These are phyloP conservation scores for Pseudomugil gertrudae DNA, from an alignment of 2,797 vertebrate species.

Conservation along the genomic window DNA sequence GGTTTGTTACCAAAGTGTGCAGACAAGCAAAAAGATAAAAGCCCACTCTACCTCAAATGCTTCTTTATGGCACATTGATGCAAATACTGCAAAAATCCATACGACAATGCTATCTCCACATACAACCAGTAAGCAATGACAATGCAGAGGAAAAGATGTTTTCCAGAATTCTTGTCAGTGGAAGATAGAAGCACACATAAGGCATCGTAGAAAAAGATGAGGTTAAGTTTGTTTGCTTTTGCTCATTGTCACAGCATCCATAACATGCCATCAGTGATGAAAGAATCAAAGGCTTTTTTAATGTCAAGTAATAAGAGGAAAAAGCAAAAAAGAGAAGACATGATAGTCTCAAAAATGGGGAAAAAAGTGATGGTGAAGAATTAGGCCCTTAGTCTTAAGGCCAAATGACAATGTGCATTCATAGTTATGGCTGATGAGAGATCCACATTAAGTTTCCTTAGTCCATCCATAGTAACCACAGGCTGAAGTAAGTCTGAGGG, in stretches of 20 bases:
- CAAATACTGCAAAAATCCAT: constrained; percentile 71
- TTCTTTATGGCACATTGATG: constrained; percentile 68
- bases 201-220: constrained; percentile 44
- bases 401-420: constrained; percentile 60
- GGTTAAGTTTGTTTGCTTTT: constrained; percentile 43
- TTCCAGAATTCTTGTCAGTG: constrained; percentile 24
- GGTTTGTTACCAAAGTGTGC: constrained; percentile 44
- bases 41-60: constrained; percentile 36
- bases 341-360: constrained; percentile 54
- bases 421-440: constrained; percentile 57
- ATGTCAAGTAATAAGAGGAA: constrained; percentile 25
- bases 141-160: constrained; percentile 8
- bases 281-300: constrained; percentile 39
- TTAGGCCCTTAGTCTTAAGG: constrained; percentile 51
- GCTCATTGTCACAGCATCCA: constrained; percentile 52
- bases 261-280: constrained; percentile 22
- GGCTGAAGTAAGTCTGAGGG: constrained; percentile 52
- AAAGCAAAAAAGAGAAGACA: constrained; percentile 41
- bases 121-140: constrained; percentile 25
- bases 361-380: constrained; percentile 62
- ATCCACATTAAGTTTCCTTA: constrained; percentile 42
- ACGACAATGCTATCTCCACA: constrained; percentile 50
- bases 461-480: constrained; percentile 66
- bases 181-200: constrained; percentile 32
- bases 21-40: constrained; percentile 42